Base-by-base conservation (phyloP, 2,888 invertebrate genomes). In the Venustoraphidia nigricollis region DNA sequence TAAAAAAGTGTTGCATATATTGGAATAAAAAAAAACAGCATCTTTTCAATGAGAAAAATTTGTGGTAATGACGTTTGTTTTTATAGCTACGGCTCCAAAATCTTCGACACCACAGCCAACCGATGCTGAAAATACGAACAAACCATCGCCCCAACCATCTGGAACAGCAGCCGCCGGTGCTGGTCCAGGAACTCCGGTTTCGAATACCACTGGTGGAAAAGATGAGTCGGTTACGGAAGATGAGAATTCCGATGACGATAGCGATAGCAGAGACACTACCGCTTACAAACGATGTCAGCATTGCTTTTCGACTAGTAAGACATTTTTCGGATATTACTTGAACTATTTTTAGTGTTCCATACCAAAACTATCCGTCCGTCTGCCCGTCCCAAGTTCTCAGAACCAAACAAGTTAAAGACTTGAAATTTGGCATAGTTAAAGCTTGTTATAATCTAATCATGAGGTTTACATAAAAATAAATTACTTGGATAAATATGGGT, bases 231-330 rank as follows among this genome's bases (percentile, higher is more conserved):
- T 43, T 9, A 34, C 43, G 14, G 36, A 44, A 4, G 37, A 35
- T 36, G 11, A 93, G 65, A 89, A 88, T 69, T 93, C 93, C 54
- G 93, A 93, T 64, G 92, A 93, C 66, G 94, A 94, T 66, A 92
- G 92, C 66, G 93, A 93, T 69, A 92, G 90, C 50, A 77, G 92
- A 62, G 89, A 91, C 61, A 81, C 90, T 57, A 85, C 76, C 44
- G 27, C 27, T 27, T 27, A 27, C 6, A 77, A 77, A 58, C 70
- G 79, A 44, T 87, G 87, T 59, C 77, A 81, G 53, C 82, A 85
- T 61, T 87, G 87, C 61, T 81, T 78, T 57, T 77, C 81, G 4
- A 81, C 80, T 51, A 79, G 79, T 80, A 68, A 68, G 70, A 66
- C 46, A 10, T n/a, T 27, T 39, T 47, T 41, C 38, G 45, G 17